Evolutionary conservation across 1,140 invertebrate species (phyloP), one percentile per base, ranked within the genome.

Genomic region (Zaprionus davidi): DNA sequence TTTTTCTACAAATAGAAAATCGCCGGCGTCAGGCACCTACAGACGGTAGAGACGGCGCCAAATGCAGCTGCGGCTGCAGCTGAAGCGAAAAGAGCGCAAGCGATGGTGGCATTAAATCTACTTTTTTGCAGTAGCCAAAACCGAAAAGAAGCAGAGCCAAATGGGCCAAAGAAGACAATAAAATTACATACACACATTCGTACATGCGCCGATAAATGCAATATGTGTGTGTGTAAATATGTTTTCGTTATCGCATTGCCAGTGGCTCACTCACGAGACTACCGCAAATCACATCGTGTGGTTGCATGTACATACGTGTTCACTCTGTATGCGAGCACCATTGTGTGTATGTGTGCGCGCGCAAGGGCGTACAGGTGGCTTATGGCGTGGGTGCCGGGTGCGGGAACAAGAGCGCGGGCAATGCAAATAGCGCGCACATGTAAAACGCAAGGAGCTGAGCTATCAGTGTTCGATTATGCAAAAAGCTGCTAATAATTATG

Each of bases 291-390:
- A 73, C 71, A 56, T 77, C 63, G 57, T 67, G n/a, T 56, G 11
- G 20, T 49, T 64, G 57, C 46, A 31, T 67, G 36, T 46, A 41
- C 28, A 11, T 60, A 46, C 41, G 41, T 46, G 41, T 46, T 46
- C 41, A 46, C 41, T 46, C n/a, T 11, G 20, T 49, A 36, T 53
- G 31, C 31, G 12, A 20, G 36, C 59, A 41, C 64, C 34, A 66
- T 17, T 49, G 5, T 69, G 46, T 62, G n/a, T 59, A 24, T 72
- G 59, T 78, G 59, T 76, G 62, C 62, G 67, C 66, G 76, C 79
- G 80, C 84, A 90, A 90, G 85, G 84, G 84, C 84, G 84, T 90
- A 88, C 84, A 88, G 84, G 84, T 88, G 84, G 84, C 85, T 78
- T 41, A 73, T 84, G 76, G 81, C 79, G 67, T 84, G 85, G 67